phyloP scores from a whole-genome alignment of 2,888 invertebrate genomes.

The Caenorhabditis drosophilae region DNA sequence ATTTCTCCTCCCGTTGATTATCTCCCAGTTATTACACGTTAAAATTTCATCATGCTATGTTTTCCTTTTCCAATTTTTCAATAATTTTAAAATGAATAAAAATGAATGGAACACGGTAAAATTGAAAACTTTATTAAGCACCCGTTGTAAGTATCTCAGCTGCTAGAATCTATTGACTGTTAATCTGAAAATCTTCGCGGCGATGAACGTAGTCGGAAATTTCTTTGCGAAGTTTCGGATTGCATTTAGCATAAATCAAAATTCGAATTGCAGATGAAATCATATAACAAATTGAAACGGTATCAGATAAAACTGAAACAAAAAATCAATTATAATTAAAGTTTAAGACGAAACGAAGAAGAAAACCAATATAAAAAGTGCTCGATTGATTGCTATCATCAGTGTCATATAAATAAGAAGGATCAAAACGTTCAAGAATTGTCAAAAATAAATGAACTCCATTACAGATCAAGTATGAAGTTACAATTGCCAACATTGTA shows the following conservation, averaged over 20 bases:
- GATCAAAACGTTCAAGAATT: conserved; percentile 41
- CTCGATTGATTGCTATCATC: conserved; percentile 43
- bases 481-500: conserved; percentile 56
- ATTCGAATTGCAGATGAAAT: conserved; percentile 52
- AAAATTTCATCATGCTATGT: conserved; percentile 18
- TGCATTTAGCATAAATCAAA: conserved; percentile 56
- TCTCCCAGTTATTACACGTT: conserved; percentile 8
- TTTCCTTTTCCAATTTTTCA: conserved; percentile 15
- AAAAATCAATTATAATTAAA: conserved; percentile 3
- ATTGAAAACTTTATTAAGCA: too few species aligned
- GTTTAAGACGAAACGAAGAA: not conserved
- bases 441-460: conserved; percentile 50
- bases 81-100: too few species aligned
- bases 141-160: too few species aligned
- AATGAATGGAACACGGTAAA: too few species aligned
- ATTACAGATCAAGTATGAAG: conserved; percentile 53
- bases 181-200: conserved; percentile 10
- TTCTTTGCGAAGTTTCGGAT: conserved; percentile 53
- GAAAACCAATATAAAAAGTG: conserved; percentile 47
- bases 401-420: conserved; percentile 39
- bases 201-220: conserved; percentile 40
- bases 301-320: conserved; percentile 48
- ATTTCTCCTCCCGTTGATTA: too few species aligned
- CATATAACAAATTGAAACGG: conserved; percentile 56
- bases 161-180: conserved; percentile 21